Evolutionary conservation across 2,888 invertebrate species (phyloP), one percentile per base, ranked within the genome.

Genomic region (Agriopis leucophaearia): DNA sequence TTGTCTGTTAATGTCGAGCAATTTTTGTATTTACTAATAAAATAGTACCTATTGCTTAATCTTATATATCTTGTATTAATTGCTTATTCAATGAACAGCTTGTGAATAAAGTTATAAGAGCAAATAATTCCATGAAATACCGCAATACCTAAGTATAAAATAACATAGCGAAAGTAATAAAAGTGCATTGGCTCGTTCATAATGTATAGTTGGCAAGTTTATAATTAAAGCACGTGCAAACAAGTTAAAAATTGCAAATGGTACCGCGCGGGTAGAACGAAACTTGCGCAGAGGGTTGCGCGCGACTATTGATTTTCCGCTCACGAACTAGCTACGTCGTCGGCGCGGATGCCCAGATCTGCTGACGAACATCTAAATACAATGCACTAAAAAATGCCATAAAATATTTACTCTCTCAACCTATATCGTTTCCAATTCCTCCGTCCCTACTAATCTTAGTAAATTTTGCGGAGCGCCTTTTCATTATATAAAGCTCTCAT

Each of bases 221-320:
- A n/a, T n/a, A 75, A 80, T 81, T 81, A 79, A 74, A 72, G 73
- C 78, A 74, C 79, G 75, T 75, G 80, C 83, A 78, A 83, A 84
- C 81, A 85, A 83, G 83, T 85, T 81, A 77, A 77, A 83, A 86
- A 81, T 88, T 85, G 80, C 77, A 81, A 77, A 75, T 67, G 72
- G 66, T 52, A 62, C 64, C 48, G 59, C 44, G 72, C 73, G 75
- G 72, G 79, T 78, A 74, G 71, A 70, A 72, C 72, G 76, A 70
- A 70, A 69, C 70, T 74, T 73, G 64, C 74, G 70, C 65, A 68
- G 62, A 69, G 77, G 71, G 75, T 78, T 91, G 92, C 92, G 92
- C 92, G 92, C 91, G 91, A 81, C 91, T 92, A 93, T 93, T 85
- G 92, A 93, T 93, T 92, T 90, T 86, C 78, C 74, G 55, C 72